Evolutionary conservation across 2,113 vertebrate genomes (phyloP), one percentile per base, ranked within the genome.

Genomic region (Nymphicus hollandicus): DNA sequence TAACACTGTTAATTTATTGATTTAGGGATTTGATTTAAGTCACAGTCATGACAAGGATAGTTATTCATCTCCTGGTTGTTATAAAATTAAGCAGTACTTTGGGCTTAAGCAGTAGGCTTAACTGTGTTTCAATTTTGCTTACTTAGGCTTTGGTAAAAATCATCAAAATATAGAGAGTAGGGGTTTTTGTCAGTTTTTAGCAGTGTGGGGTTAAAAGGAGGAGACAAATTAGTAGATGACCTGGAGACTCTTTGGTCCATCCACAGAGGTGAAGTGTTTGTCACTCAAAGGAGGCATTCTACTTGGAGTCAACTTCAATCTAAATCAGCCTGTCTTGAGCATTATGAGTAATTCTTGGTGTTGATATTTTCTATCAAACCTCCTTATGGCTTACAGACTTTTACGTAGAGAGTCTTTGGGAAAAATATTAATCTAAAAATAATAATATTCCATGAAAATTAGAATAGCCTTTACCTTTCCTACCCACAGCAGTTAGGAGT

Each of bases 141-240:
- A 13, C 66, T 70, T 89, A 46, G 12, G 18, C 31, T 77, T 66
- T 44, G 15, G 7, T 43, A 81, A 69, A 84, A 70, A 44, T 10
- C 7, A 14, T 33, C 29, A 69, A 76, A 80, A 44, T 39, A 33
- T 0, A 28, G 23, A 60, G 3, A 74, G 25, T 44, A 24, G 25
- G 2, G 7, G 0, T 0, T 1, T 3, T n/a, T 10, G 7, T 33
- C 5, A 29, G 17, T 83, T 70, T 81, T 68, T 63, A 35, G 23
- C 25, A 46, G 7, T 35, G 10, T 49, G 25, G 2, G 9, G 50
- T 93, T 88, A 60, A 74, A 93, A 11, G 1, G 1, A 81, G 31
- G 33, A 86, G 8, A 20, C 7, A 79, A 2, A 17, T 46, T 22
- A 31, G 23, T 37, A 58, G 29, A 41, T 65, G 14, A 37, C 25